Conservation (phyloP, 2,888 invertebrate species). For the Leptinotarsa peninsularis region DNA sequence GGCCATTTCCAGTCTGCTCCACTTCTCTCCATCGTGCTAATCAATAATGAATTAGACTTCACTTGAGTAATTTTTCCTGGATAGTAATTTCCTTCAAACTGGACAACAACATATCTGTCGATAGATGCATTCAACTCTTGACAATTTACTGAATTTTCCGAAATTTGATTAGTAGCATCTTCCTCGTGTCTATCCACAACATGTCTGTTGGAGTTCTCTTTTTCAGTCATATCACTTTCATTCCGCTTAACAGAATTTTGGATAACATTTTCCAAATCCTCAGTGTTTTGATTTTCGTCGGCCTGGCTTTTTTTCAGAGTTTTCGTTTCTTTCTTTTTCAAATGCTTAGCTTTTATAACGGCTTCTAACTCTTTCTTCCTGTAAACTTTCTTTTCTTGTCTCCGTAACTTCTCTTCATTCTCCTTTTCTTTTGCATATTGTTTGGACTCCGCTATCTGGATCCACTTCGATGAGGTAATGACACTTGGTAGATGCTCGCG, state of each 20-base stretch:
- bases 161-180: too few relatives aligned
- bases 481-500: constrained; percentile 16
- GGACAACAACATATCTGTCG: too few relatives aligned
- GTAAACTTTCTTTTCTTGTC: constrained; percentile 3
- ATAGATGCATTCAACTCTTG: not conserved
- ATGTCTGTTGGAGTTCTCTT: too few relatives aligned
- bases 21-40: too few relatives aligned
- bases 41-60: too few relatives aligned
- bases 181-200: too few relatives aligned
- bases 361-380: constrained; percentile 13
- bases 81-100: too few relatives aligned
- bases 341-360: not conserved
- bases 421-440: constrained; percentile 15
- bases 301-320: not conserved
- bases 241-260: constrained; percentile 3
- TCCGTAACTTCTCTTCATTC: constrained; percentile 16
- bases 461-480: constrained; percentile 20
- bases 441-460: constrained; percentile 14
- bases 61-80: too few relatives aligned
- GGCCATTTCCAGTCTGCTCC: too few relatives aligned
- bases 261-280: constrained; percentile 4
- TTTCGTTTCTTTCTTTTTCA: constrained; percentile 7
- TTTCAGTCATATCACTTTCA: not conserved
- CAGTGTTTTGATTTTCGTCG: constrained; percentile 1
- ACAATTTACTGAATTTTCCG: too few relatives aligned